Evolutionary conservation across 2,888 invertebrate genomes (phyloP), one percentile per base, ranked within the genome.

Genomic region (Esperia sulphurella): DNA sequence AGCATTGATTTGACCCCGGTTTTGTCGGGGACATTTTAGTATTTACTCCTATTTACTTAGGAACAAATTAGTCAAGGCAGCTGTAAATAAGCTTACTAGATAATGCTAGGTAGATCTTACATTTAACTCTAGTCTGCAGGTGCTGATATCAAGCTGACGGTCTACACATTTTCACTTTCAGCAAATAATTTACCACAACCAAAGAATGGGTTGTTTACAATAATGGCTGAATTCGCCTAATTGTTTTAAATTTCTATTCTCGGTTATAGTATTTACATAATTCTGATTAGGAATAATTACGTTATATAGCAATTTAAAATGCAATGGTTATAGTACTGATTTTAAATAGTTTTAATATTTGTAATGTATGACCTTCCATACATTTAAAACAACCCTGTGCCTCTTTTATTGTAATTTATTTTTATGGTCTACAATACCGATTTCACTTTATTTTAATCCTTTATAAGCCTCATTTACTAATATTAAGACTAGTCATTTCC

Each of bases 61-160:
- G 56, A 61, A 55, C 41, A 61, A 53, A 52, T 56, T 67, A 68
- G 61, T 48, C 48, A 64, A 61, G 62, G 72, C 70, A 77, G 79
- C 79, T 83, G 81, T 83, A 77, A 49, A 73, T 75, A 76, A 53
- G 82, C 83, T 83, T 84, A 35, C 45, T 80, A 81, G 73, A 55
- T 68, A 79, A 72, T 73, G 71, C 73, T 80, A 79, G 72, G 72
- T 79, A 78, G 74, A 69, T 72, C 66, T 72, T 69, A 68, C 54
- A 61, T 67, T 59, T 62, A 65, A 71, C 70, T 86, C 84, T 87
- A 86, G 86, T 87, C 87, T 74, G 69, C 75, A 69, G 85, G 85
- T 86, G 86, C 86, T 85, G 77, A 62, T 54, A 62, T 55, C 54
- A 58, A 64, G 62, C 14, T 39, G 64, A 72, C 63, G 68, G 63